phyloP scores from a whole-genome alignment of 2,797 vertebrate species.

The Scyliorhinus canicula region DNA sequence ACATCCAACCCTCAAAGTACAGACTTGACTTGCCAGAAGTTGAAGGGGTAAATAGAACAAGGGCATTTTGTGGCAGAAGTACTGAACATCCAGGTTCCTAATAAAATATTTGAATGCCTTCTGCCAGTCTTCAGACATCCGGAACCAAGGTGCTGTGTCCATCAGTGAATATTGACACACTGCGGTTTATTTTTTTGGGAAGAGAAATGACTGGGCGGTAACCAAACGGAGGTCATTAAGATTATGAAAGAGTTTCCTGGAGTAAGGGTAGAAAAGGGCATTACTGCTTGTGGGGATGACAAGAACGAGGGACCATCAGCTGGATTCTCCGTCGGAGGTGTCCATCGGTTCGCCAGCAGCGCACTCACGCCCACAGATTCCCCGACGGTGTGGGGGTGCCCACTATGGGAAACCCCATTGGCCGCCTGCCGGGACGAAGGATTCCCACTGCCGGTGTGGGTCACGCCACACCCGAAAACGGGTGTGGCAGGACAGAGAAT shows the following conservation, averaged over 20 bases:
- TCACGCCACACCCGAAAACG: no score
- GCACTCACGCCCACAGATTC: no score
- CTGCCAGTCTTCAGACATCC: not conserved
- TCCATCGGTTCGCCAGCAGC: no score
- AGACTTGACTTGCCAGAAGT: not conserved
- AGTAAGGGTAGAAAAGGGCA: not conserved
- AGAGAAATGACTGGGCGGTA: not conserved
- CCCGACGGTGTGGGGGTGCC: no score
- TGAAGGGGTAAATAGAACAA: not conserved
- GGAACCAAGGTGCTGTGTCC: not conserved
- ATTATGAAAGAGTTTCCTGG: not conserved
- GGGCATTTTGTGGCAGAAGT: not conserved
- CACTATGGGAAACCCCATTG: no score
- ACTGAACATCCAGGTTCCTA: not conserved
- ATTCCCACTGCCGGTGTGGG: no score
- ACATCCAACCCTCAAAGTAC: not conserved
- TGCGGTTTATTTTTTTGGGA: no score
- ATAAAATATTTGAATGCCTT: not conserved
- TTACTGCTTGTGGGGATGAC: not conserved
- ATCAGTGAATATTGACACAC: not conserved
- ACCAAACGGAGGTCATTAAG: not conserved
- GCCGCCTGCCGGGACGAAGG: no score
- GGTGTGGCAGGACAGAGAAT: no score
- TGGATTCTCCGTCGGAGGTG: no score
- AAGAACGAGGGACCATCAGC: not conserved